Evolutionary conservation across 1,140 invertebrate species (phyloP).

Genomic region (Notospermus geniculatus): DNA sequence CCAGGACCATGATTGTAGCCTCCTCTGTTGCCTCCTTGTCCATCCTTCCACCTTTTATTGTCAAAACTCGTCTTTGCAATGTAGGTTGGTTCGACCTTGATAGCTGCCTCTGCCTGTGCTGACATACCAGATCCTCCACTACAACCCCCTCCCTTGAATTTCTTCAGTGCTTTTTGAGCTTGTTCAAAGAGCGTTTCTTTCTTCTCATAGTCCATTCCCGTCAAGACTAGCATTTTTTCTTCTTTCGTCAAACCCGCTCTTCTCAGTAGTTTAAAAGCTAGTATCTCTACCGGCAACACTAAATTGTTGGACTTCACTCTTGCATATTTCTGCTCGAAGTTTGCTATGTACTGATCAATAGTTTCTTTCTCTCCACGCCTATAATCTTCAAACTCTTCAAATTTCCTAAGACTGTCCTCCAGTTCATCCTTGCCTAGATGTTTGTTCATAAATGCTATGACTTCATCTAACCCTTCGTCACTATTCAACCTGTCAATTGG

Average conservation of each 20-base stretch:
- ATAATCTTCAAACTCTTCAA: slow-evolving; percentile 26
- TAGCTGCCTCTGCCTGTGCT: too few species aligned
- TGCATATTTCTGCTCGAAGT: slow-evolving; percentile 25
- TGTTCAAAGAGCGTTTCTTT: slow-evolving; percentile 26
- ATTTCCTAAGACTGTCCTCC: slow-evolving; percentile 18
- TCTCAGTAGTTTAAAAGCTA: slow-evolving; percentile 29
- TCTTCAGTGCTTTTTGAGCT: slow-evolving; percentile 24
- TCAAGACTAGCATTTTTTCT: slow-evolving; percentile 28
- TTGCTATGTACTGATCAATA: slow-evolving; percentile 11
- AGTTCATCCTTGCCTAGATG: slow-evolving; percentile 27
- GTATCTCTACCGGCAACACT: slow-evolving; percentile 21
- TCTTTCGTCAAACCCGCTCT: slow-evolving; percentile 28
- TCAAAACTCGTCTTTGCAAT: too few species aligned
- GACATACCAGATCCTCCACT: too few species aligned
- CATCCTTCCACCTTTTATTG: too few species aligned
- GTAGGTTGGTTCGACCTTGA: too few species aligned
- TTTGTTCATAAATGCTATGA: slow-evolving; percentile 22
- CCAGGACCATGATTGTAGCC: too few species aligned
- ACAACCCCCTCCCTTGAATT: too few species aligned
- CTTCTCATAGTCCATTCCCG: slow-evolving; percentile 30
- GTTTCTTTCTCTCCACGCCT: slow-evolving; percentile 15
- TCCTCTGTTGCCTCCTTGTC: too few species aligned
- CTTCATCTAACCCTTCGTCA: slow-evolving; percentile 18
- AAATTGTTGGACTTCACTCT: slow-evolving; percentile 27
- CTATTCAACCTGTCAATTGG: slow-evolving; percentile 17